These are phyloP conservation scores for Spodoptera frugiperda DNA, from an alignment of 1,140 invertebrate genomes.

Conservation along the genomic window DNA sequence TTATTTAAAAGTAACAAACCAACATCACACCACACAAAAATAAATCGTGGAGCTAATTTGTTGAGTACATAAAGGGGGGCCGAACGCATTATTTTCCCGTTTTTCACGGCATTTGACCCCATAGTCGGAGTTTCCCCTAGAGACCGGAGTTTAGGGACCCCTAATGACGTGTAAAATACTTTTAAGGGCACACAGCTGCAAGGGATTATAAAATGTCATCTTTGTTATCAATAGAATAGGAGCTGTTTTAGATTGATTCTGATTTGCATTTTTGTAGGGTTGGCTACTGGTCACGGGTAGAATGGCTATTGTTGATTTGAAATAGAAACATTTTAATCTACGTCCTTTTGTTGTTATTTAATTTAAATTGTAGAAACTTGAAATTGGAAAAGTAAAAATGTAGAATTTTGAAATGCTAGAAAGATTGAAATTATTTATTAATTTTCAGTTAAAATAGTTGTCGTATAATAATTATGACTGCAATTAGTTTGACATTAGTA, in stretches of 20 bases:
- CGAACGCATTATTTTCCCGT: conserved; percentile 73
- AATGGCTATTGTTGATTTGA: not conserved
- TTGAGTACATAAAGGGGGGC: conserved; percentile 38
- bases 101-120: conserved; percentile 77
- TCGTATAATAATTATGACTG: too few species aligned
- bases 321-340: too few species aligned
- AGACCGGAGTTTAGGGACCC: conserved; percentile 57
- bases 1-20: not conserved
- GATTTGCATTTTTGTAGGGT: conserved; percentile 21
- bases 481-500: too few species aligned
- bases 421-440: too few species aligned
- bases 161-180: conserved; percentile 81
- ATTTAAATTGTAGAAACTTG: too few species aligned
- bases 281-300: not conserved
- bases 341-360: too few species aligned
- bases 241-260: conserved; percentile 57
- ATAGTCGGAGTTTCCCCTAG: conserved; percentile 47
- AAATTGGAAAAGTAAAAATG: too few species aligned
- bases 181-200: conserved; percentile 69
- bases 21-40: conserved; percentile 25
- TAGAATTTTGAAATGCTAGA: too few species aligned
- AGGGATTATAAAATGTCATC: conserved; percentile 54
- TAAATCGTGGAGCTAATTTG: conserved; percentile 40
- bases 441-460: too few species aligned
- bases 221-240: conserved; percentile 49